These are phyloP conservation scores for Steatornis caripensis DNA, from an alignment of 2,113 vertebrate genomes.

Conservation along the genomic window DNA sequence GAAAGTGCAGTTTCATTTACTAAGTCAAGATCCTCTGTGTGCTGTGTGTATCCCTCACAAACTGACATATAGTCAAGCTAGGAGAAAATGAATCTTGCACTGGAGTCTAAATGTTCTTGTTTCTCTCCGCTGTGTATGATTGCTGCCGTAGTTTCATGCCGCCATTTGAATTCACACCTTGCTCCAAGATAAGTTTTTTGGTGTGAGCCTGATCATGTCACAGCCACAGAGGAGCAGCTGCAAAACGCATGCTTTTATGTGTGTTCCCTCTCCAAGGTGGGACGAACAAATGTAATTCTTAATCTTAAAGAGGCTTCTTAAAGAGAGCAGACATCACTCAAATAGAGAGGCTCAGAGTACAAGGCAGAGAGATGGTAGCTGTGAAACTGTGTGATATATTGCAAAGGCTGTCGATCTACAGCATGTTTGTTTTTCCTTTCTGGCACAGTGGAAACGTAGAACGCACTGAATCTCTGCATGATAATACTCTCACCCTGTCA, in stretches of 20 bases:
- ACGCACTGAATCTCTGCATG: conserved; percentile 76
- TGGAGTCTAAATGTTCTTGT: not conserved
- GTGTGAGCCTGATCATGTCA: not conserved
- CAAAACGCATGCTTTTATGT: not conserved
- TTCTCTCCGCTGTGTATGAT: not conserved
- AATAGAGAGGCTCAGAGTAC: not conserved
- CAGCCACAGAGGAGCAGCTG: not conserved
- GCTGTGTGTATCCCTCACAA: not conserved
- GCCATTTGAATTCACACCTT: not conserved
- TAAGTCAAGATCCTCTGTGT: not conserved
- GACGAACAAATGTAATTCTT: not conserved
- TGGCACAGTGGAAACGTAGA: conserved; percentile 85
- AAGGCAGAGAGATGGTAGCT: not conserved
- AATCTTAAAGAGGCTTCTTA: not conserved
- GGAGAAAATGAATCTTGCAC: not conserved
- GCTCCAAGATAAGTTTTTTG: not conserved
- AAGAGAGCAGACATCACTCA: not conserved
- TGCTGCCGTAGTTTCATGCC: not conserved
- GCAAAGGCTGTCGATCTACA: not conserved
- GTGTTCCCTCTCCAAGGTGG: not conserved
- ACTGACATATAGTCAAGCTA: accelerated
- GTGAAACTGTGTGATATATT: not conserved
- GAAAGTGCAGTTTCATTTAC: not conserved
- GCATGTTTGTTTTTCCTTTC: not conserved
- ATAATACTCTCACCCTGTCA: conserved; percentile 85